A percentile compares a stretch with the other conserved stretches of the same genome.
phyloP scores from a whole-genome alignment of 2,113 vertebrate genomes.

The Hyperopisus bebe region DNA sequence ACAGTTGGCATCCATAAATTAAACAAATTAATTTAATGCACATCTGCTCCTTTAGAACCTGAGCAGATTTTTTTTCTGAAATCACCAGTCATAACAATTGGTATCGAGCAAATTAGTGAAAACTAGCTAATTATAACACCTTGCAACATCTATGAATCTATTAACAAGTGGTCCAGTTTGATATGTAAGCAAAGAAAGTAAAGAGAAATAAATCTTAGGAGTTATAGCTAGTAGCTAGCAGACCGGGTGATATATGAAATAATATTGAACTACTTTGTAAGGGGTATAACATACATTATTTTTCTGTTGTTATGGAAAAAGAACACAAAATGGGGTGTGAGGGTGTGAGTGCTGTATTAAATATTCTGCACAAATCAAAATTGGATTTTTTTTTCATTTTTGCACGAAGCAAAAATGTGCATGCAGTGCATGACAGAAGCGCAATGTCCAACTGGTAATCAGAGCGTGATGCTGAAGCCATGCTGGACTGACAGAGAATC shows the following conservation, averaged over 20 bases:
- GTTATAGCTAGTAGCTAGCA: neutral
- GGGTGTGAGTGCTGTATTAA: neutral
- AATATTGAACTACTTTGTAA: neutral
- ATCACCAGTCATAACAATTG: neutral
- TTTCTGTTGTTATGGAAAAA: neutral
- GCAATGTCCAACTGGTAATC: neutral
- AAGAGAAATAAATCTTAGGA: neutral
- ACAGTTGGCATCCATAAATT: neutral
- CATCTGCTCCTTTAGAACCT: neutral
- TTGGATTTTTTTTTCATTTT: neutral
- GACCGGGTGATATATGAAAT: neutral
- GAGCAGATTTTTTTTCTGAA: neutral
- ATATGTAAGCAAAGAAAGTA: neutral
- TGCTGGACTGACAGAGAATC: neutral
- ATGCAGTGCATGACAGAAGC: neutral
- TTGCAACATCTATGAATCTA: neutral
- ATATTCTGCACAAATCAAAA: neutral
- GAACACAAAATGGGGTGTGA: neutral
- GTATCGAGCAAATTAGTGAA: neutral
- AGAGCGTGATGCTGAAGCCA: no score
- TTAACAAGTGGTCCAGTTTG: neutral
- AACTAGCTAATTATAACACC: neutral
- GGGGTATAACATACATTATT: neutral
- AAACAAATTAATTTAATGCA: neutral
- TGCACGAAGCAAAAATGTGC: neutral